Evolutionary conservation across 2,797 vertebrate species (phyloP).

Genomic region (Gambelia wislizenii): DNA sequence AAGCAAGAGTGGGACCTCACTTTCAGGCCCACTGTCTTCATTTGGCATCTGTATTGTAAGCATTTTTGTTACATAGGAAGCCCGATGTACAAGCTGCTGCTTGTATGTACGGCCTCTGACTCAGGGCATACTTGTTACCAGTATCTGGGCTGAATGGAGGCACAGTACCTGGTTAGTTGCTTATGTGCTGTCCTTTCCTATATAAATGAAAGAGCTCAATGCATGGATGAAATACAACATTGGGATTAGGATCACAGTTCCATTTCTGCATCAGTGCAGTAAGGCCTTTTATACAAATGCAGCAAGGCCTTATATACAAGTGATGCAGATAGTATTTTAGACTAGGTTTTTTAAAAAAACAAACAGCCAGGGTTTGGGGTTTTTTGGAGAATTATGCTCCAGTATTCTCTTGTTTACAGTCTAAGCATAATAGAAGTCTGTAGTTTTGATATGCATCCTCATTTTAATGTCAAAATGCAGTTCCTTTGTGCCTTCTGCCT

Average conservation of each 20-base stretch:
- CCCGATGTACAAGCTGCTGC: too few species aligned
- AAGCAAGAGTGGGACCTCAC: not conserved
- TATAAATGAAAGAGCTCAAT: not conserved
- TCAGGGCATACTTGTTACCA: not conserved
- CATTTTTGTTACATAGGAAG: too few species aligned
- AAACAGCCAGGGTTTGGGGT: not conserved
- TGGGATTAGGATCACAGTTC: not conserved
- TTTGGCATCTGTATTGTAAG: not conserved
- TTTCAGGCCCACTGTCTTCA: not conserved
- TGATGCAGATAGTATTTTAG: not conserved
- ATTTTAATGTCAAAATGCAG: not conserved
- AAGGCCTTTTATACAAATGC: not conserved
- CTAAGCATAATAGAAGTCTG: not conserved
- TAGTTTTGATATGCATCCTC: not conserved
- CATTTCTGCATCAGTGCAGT: not conserved
- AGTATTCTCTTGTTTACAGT: not conserved
- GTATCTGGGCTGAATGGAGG: not conserved
- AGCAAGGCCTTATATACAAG: not conserved
- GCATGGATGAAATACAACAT: not conserved
- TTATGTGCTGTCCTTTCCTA: not conserved
- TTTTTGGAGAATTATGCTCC: not conserved
- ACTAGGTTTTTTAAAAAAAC: not conserved
- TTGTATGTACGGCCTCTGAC: too few species aligned
- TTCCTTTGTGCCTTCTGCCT: not conserved
- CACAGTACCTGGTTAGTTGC: not conserved